Conservation (phyloP, 2,888 invertebrate species). For the Oegoconia quadripuncta region DNA sequence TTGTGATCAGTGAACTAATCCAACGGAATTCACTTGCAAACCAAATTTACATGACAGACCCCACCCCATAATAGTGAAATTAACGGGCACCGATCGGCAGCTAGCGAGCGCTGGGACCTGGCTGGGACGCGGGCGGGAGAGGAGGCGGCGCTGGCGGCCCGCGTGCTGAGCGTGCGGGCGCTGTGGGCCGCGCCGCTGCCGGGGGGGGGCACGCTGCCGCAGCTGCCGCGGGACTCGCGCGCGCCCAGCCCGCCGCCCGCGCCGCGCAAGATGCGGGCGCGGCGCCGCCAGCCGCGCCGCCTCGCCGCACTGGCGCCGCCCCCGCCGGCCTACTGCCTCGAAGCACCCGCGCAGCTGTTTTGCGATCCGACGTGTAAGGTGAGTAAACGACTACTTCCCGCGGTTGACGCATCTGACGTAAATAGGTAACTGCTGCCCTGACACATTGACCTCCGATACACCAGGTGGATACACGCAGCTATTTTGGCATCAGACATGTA, state of each 20-base stretch:
- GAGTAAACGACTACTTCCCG: slow-evolving; percentile 12
- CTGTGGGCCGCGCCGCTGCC: slow-evolving; percentile 41
- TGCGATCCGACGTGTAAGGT: slow-evolving; percentile 70
- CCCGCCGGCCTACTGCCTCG: slow-evolving; percentile 55
- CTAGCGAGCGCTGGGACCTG: slow-evolving; percentile 75
- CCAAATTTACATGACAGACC: too few relatives aligned
- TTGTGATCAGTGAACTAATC: background rate
- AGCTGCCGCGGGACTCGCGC: slow-evolving; percentile 17
- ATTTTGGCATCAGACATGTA: too few relatives aligned
- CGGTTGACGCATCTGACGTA: too few relatives aligned
- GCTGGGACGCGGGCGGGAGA: slow-evolving; percentile 48
- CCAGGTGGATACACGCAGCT: too few relatives aligned
- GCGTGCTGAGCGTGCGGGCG: slow-evolving; percentile 45
- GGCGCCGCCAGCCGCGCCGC: slow-evolving; percentile 58
- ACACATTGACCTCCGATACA: too few relatives aligned
- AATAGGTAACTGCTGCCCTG: too few relatives aligned
- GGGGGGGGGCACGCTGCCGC: slow-evolving; percentile 12
- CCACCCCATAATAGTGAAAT: slow-evolving; percentile 21
- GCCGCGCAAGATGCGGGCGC: slow-evolving; percentile 61
- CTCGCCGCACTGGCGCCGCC: slow-evolving; percentile 47
- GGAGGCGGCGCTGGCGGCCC: slow-evolving; percentile 53
- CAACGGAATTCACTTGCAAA: background rate
- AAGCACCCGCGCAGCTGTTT: slow-evolving; percentile 57
- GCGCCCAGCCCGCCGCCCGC: slow-evolving; percentile 48
- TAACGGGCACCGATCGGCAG: slow-evolving; percentile 74